Conservation (phyloP, 1,140 invertebrate genomes). For the Rhynchophorus ferrugineus region DNA sequence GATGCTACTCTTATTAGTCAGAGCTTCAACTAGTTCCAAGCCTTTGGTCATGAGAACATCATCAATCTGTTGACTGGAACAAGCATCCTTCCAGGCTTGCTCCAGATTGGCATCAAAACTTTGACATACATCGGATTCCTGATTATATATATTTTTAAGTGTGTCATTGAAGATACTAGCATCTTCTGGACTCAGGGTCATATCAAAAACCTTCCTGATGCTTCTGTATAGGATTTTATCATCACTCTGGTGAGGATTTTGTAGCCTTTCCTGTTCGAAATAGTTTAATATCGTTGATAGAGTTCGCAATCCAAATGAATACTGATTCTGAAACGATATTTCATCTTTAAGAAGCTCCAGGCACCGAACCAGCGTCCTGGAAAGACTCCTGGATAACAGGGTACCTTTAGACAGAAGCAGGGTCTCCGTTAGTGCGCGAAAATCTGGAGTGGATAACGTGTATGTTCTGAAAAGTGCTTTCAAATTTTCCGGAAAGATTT, state of each 20-base stretch:
- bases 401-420: constrained; percentile 82
- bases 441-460: constrained; percentile 89
- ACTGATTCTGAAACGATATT: constrained; percentile 8
- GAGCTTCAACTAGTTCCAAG: constrained; percentile 65
- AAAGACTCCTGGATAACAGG: constrained; percentile 63
- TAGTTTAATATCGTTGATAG: constrained; percentile 18
- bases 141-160: constrained; percentile 82
- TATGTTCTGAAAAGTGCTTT: constrained; percentile 85
- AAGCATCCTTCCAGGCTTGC: too few species aligned
- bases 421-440: constrained; percentile 81
- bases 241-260: constrained; percentile 52
- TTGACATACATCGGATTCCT: too few species aligned
- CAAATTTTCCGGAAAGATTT: constrained; percentile 78
- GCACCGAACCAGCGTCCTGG: constrained; percentile 51
- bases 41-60: constrained; percentile 63
- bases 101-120: too few species aligned
- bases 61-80: too few species aligned
- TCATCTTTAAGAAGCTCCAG: constrained; percentile 7
- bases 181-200: constrained; percentile 81
- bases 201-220: constrained; percentile 82
- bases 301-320: constrained; percentile 17
- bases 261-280: constrained; percentile 14
- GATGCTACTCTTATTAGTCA: constrained; percentile 70
- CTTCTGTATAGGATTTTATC: constrained; percentile 32
- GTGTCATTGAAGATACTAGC: constrained; percentile 83